phyloP scores from a whole-genome alignment of 2,888 invertebrate species.

The Idaea straminata region DNA sequence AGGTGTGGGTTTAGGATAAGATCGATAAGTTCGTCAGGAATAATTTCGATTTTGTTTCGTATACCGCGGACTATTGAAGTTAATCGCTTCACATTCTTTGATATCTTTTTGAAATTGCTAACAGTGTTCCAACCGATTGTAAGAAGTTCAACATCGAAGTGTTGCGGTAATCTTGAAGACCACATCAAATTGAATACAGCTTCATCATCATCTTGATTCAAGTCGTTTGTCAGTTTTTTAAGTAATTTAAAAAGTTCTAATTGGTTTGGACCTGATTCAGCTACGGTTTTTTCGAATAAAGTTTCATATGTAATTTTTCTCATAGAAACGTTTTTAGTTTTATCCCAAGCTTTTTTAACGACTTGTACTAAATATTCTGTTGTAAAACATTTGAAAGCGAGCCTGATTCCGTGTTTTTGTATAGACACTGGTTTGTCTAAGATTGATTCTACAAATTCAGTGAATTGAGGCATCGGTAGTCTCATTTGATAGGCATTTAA shows the following conservation, averaged over 20 bases:
- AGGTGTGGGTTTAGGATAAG: neutral
- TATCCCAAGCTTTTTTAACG: constrained; percentile 36
- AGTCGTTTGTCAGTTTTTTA: constrained; percentile 32
- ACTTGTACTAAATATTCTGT: constrained; percentile 33
- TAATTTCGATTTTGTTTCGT: neutral
- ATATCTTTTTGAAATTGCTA: neutral
- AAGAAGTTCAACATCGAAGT: neutral
- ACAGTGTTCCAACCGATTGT: neutral
- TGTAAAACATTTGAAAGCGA: constrained; percentile 39
- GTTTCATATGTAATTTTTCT: constrained; percentile 38
- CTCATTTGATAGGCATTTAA: constrained; percentile 38
- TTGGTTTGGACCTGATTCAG: constrained; percentile 18
- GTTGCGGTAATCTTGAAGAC: neutral
- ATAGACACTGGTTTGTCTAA: constrained; percentile 43
- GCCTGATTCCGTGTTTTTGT: constrained; percentile 46
- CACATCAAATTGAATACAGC: constrained; percentile 23
- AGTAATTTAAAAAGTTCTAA: constrained; percentile 34
- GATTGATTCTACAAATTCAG: constrained; percentile 38
- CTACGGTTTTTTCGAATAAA: constrained; percentile 32
- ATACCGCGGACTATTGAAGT: neutral
- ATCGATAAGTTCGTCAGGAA: neutral
- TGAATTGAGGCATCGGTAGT: constrained; percentile 34
- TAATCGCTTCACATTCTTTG: neutral
- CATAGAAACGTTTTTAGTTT: constrained; percentile 45
- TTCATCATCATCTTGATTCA: constrained; percentile 40